Conservation (phyloP, 2,888 invertebrate species). For the Eupeodes luniger region DNA sequence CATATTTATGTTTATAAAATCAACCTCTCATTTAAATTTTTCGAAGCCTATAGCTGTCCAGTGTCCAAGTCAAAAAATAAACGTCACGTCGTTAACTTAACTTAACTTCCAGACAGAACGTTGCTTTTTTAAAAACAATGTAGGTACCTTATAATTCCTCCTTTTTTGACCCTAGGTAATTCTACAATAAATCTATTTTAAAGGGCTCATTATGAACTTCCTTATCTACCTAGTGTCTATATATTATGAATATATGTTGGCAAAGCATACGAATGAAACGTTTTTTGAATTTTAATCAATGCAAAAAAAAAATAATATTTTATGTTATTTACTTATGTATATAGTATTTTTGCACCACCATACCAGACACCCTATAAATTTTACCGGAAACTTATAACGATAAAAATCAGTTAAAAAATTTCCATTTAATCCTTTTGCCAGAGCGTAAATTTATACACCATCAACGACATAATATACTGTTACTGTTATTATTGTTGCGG, state of each 20-base stretch:
- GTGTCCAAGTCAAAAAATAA: no score
- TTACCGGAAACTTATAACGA: conserved; percentile 53
- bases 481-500: no score
- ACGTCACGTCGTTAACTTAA: no score
- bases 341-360: not conserved
- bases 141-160: not conserved
- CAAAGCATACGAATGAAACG: conserved; percentile 2
- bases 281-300: conserved; percentile 8
- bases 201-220: conserved; percentile 25
- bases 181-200: conserved; percentile 14
- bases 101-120: not conserved
- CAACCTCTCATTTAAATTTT: no score
- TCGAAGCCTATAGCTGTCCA: no score
- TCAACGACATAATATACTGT: not conserved
- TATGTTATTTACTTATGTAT: not conserved
- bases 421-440: conserved; percentile 52
- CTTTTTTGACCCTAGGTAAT: not conserved
- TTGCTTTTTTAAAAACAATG: not conserved
- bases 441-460: conserved; percentile 3
- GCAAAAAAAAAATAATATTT: not conserved
- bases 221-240: not conserved
- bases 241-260: not conserved
- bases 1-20: no score
- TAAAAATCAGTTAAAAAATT: conserved; percentile 60
- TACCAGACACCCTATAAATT: conserved; percentile 43